A percentile compares a stretch with the other conserved stretches of the same genome.
Evolutionary conservation across 2,888 invertebrate species (phyloP).

Genomic region (Fissipunctia ypsillon): DNA sequence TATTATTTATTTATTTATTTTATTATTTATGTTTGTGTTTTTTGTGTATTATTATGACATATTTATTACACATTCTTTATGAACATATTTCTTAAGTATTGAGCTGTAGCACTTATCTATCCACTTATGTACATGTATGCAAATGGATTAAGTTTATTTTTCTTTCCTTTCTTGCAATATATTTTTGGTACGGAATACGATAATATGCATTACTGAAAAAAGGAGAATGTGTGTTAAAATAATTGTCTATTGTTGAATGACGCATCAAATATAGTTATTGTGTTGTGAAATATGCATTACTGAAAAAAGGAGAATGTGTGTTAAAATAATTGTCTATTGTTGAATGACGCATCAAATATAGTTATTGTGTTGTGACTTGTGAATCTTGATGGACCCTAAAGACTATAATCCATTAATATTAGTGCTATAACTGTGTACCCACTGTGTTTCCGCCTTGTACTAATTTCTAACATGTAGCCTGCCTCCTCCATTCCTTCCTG

Average conservation of each 20-base stretch:
- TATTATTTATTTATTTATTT: too few relatives aligned
- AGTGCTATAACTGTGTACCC: conserved; percentile 52
- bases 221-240: conserved; percentile 49
- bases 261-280: conserved; percentile 44
- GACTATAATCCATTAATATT: conserved; percentile 52
- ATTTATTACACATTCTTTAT: conserved; percentile 35
- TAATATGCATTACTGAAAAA: conserved; percentile 58
- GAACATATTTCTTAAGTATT: conserved; percentile 36
- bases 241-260: conserved; percentile 48
- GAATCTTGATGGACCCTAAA: conserved; percentile 49
- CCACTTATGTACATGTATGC: conserved; percentile 36
- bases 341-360: conserved; percentile 31
- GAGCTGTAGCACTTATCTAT: conserved; percentile 33
- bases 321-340: conserved; percentile 41
- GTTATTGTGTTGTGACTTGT: conserved; percentile 54
- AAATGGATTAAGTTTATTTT: conserved; percentile 25
- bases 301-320: conserved; percentile 55
- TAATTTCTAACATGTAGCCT: conserved; percentile 50
- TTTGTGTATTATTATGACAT: too few relatives aligned
- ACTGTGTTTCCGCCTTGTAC: conserved; percentile 51
- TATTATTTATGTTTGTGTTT: too few relatives aligned
- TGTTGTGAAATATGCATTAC: conserved; percentile 59
- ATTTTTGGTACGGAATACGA: conserved; percentile 54
- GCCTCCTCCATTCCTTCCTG: conserved; percentile 58
- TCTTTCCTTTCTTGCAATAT: conserved; percentile 55